Evolutionary conservation across 2,888 invertebrate species (phyloP).

Genomic region (Dynastes tityus): DNA sequence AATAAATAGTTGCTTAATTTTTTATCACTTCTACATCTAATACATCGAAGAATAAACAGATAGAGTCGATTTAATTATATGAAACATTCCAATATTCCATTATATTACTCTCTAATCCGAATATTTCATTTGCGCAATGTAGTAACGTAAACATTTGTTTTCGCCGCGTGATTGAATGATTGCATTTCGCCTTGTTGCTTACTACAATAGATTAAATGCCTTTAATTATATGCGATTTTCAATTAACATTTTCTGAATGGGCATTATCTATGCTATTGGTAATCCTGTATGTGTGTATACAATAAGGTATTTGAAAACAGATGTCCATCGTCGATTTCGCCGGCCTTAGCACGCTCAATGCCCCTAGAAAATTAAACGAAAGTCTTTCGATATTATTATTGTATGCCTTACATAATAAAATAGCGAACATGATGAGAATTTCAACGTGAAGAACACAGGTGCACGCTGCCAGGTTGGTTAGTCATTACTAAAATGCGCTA

Average conservation of each 20-base stretch:
- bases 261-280: neutral
- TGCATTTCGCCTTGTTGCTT: neutral
- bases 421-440: neutral
- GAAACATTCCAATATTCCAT: no score
- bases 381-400: conserved; percentile 4
- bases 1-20: no score
- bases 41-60: no score
- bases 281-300: neutral
- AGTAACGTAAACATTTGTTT: no score
- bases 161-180: neutral
- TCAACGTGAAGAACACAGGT: conserved; percentile 3
- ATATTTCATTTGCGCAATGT: no score
- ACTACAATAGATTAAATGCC: conserved; percentile 6
- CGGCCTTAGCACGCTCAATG: no score
- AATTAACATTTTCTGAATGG: conserved; percentile 22
- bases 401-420: neutral
- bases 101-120: no score
- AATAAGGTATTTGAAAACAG: conserved; percentile 1
- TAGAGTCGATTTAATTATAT: no score
- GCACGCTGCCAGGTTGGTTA: neutral
- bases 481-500: no score
- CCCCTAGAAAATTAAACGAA: conserved; percentile 2
- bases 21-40: no score
- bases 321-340: neutral
- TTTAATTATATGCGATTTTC: conserved; percentile 29